These are phyloP conservation scores for Drosophila takahashii DNA, from an alignment of 1,140 invertebrate species.

Conservation along the genomic window DNA sequence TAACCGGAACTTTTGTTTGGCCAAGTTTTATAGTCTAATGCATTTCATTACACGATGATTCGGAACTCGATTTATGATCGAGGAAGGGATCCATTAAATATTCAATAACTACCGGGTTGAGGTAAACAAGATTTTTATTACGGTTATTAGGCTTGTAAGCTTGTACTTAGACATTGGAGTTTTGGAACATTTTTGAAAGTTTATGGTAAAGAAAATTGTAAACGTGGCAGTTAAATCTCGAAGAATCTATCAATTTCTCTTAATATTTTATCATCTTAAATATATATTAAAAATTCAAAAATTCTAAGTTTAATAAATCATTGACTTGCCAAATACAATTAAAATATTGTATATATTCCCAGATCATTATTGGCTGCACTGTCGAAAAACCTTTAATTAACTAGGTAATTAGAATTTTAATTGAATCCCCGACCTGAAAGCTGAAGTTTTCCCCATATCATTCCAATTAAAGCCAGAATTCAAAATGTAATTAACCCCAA, in stretches of 20 bases:
- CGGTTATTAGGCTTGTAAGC: constrained; percentile 20
- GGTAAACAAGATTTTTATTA: constrained; percentile 25
- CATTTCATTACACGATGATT: constrained; percentile 30
- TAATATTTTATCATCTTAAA: too few relatives aligned
- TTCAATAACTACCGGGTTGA: constrained; percentile 18
- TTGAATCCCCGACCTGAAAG: background rate
- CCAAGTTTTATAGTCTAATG: constrained; percentile 24
- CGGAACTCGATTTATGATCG: constrained; percentile 31
- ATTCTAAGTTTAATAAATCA: too few relatives aligned
- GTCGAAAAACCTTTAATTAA: background rate
- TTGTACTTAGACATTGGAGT: background rate
- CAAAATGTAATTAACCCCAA: constrained; percentile 32
- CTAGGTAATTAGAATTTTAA: background rate
- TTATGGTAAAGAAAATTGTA: background rate
- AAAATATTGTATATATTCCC: background rate
- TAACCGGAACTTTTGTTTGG: constrained; percentile 32
- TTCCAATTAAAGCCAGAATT: constrained; percentile 7
- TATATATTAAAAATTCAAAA: too few relatives aligned
- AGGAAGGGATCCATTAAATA: constrained; percentile 41
- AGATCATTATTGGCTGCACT: background rate
- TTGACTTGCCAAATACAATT: too few relatives aligned
- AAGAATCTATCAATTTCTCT: too few relatives aligned
- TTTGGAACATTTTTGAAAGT: background rate
- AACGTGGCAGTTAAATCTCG: too few relatives aligned
- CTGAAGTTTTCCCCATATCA: background rate